Evolutionary conservation across 1,140 invertebrate genomes (phyloP).

Genomic region (Zaprionus gabonicus): DNA sequence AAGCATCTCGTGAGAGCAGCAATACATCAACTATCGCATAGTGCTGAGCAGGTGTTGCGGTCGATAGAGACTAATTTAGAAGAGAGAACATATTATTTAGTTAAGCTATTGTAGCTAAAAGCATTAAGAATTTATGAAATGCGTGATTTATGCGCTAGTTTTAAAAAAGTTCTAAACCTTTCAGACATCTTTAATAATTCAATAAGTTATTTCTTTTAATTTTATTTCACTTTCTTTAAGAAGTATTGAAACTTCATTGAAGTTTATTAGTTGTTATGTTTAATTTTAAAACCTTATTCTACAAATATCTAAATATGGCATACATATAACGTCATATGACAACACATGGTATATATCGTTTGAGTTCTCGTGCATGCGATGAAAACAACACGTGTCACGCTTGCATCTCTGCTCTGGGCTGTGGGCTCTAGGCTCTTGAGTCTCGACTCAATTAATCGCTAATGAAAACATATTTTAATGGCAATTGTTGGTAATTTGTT

Average conservation of each 20-base stretch:
- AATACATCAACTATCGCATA: background rate
- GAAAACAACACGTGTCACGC: conserved; percentile 5
- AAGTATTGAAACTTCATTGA: no score
- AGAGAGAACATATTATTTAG: background rate
- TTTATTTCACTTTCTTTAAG: no score
- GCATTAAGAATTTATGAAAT: no score
- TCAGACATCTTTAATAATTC: no score
- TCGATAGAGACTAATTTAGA: background rate
- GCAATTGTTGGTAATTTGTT: conserved; percentile 62
- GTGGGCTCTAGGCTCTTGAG: background rate
- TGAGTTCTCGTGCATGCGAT: background rate
- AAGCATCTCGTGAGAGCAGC: background rate
- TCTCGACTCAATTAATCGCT: conserved; percentile 61
- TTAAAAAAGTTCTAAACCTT: no score
- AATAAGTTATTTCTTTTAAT: no score
- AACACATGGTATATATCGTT: background rate
- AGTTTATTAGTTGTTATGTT: no score
- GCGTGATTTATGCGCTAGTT: no score
- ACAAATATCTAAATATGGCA: background rate
- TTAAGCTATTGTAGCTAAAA: no score
- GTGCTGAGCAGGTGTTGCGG: background rate
- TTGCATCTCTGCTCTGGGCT: conserved; percentile 1
- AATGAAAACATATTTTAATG: conserved; percentile 63
- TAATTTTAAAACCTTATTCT: no score
- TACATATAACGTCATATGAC: background rate